Conservation (phyloP, 2,797 vertebrate species). For the Pantherophis alleghaniensis region DNA sequence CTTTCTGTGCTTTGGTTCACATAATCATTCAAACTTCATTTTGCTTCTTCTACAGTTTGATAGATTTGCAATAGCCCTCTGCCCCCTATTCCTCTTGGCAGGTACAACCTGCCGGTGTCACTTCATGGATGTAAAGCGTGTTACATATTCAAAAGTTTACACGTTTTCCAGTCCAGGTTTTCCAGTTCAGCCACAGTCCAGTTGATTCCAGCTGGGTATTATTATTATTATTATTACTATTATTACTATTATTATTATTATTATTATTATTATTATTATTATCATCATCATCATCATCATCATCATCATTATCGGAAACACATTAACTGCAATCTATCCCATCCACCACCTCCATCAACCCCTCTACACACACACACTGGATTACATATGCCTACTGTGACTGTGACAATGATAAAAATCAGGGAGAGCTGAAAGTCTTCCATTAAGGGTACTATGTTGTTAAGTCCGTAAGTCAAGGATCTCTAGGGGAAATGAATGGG, state of each 20-base stretch:
- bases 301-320: not conserved
- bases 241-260: not conserved
- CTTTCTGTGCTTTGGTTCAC: no score
- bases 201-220: no score
- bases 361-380: not conserved
- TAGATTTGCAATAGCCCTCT: no score
- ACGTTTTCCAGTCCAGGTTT: no score
- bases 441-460: not conserved
- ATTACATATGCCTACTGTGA: not conserved
- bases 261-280: not conserved
- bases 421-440: not conserved
- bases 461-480: not conserved
- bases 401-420: not conserved
- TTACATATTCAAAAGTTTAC: no score
- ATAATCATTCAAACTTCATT: no score
- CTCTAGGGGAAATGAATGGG: not conserved
- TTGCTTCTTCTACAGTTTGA: no score
- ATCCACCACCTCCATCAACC: not conserved
- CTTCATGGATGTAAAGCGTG: no score
- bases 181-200: no score
- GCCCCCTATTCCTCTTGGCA: no score
- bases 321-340: not conserved
- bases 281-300: not conserved
- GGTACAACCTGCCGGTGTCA: no score
- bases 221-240: no score